Evolutionary conservation across 1,140 invertebrate species (phyloP).

Genomic region (Pseudobourletiella spinata): DNA sequence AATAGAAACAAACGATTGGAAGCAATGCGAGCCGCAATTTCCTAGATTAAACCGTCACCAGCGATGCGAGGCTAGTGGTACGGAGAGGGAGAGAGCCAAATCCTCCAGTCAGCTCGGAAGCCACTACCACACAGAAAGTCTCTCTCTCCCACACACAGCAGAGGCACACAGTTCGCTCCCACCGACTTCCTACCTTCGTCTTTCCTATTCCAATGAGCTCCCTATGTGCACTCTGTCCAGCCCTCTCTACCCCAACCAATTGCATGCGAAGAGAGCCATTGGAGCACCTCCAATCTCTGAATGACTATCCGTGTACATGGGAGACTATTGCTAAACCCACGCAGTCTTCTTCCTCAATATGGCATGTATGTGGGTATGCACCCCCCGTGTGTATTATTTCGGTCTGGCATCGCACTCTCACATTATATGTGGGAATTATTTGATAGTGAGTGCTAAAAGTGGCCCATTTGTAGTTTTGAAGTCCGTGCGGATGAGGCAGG

Average conservation of each 20-base stretch:
- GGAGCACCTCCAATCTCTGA: constrained; percentile 9
- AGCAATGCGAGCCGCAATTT: constrained; percentile 37
- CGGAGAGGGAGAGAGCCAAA: neutral
- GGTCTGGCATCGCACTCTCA: no score
- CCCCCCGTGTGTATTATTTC: no score
- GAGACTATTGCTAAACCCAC: no score
- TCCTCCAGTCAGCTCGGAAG: neutral
- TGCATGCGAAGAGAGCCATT: neutral
- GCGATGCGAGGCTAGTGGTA: constrained; percentile 28
- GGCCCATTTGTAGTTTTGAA: no score
- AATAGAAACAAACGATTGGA: constrained; percentile 37
- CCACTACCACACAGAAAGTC: neutral
- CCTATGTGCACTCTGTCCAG: neutral
- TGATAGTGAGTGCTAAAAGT: no score
- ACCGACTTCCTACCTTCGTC: neutral
- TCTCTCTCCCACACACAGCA: no score
- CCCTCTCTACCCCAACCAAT: constrained; percentile 7
- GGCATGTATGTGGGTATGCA: no score
- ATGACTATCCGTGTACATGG: no score
- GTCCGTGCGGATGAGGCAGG: no score
- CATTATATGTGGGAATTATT: no score
- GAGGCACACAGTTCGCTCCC: no score
- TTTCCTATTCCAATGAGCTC: constrained; percentile 13
- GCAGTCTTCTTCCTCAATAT: no score
- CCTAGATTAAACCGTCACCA: constrained; percentile 37